A percentile compares a stretch with the other conserved stretches of the same genome.
These are phyloP conservation scores for Scaptomyza reducta DNA, from an alignment of 2,888 invertebrate species.

Conservation along the genomic window DNA sequence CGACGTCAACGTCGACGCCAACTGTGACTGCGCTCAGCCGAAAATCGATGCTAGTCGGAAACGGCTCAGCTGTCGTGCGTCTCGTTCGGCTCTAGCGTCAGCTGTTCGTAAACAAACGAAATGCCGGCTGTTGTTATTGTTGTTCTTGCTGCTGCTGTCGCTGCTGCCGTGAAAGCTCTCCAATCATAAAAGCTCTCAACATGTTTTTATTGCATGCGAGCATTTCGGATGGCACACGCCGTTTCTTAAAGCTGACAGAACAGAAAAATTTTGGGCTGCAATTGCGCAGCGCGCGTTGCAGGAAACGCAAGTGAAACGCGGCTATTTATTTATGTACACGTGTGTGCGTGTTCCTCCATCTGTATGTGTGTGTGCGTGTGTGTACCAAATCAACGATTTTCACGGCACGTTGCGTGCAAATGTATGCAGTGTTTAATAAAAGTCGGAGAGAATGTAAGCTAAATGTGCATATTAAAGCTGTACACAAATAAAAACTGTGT, in stretches of 20 bases:
- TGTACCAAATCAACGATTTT: slow-evolving; percentile 46
- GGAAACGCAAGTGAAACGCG: slow-evolving; percentile 66
- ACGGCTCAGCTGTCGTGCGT: slow-evolving; percentile 19
- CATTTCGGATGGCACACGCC: slow-evolving; percentile 14
- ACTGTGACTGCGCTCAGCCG: slow-evolving; percentile 11
- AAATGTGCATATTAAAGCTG: slow-evolving; percentile 23
- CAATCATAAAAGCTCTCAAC: slow-evolving; percentile 44
- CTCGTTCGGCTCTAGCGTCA: slow-evolving; percentile 28
- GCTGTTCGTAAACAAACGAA: slow-evolving; percentile 62
- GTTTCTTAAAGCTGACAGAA: slow-evolving; percentile 53
- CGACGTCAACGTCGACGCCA: slow-evolving; percentile 36
- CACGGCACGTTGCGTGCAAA: slow-evolving; percentile 29
- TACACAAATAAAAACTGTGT: slow-evolving; percentile 34
- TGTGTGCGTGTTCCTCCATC: slow-evolving; percentile 7
- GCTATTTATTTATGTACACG: slow-evolving; percentile 6
- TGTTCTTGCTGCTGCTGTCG: slow-evolving; percentile 11
- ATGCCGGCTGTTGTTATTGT: slow-evolving; percentile 59
- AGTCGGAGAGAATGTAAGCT: slow-evolving; percentile 18
- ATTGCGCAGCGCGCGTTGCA: slow-evolving; percentile 76
- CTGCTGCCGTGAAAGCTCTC: slow-evolving; percentile 24
- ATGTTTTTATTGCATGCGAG: slow-evolving; percentile 51
- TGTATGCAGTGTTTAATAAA: slow-evolving; percentile 8
- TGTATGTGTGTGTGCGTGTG: neutral
- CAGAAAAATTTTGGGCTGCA: slow-evolving; percentile 63
- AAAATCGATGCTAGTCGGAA: slow-evolving; percentile 34